Conservation (phyloP, 2,113 vertebrate species). For the Notothenia rossii region DNA sequence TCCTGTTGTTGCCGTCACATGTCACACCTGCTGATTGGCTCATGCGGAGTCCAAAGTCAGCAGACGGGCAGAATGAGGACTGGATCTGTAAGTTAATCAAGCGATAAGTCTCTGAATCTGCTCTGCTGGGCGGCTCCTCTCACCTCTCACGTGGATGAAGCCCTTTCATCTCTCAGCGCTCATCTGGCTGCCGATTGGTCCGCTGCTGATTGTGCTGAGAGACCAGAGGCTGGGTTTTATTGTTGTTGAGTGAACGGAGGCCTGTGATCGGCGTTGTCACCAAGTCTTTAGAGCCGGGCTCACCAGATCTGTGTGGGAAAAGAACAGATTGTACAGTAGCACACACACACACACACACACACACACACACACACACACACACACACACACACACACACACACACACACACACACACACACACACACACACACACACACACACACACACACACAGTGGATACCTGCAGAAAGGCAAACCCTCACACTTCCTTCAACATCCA, state of each 20-base stretch:
- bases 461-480: constrained; percentile 20
- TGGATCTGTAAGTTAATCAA: constrained; percentile 52
- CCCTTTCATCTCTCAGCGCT: constrained; percentile 28
- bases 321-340: constrained; percentile 53
- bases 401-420: constrained; percentile 52
- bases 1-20: constrained; percentile 68
- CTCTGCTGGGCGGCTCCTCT: constrained; percentile 32
- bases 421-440: neutral
- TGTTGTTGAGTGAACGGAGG: constrained; percentile 78
- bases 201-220: constrained; percentile 50
- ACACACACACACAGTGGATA: constrained; percentile 16
- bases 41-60: constrained; percentile 64
- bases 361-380: constrained; percentile 53
- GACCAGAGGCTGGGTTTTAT: constrained; percentile 60
- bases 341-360: constrained; percentile 7
- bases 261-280: constrained; percentile 77
- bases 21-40: constrained; percentile 78
- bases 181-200: constrained; percentile 45
- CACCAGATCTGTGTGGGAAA: constrained; percentile 85
- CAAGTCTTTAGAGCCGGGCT: constrained; percentile 73
- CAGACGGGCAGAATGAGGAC: constrained; percentile 43
- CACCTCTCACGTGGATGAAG: constrained; percentile 45
- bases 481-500: constrained; percentile 10
- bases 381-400: neutral
- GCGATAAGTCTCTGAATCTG: constrained; percentile 4